These are phyloP conservation scores for Zhuqinia jingwanae DNA, from an alignment of 2,888 invertebrate species.

Conservation along the genomic window DNA sequence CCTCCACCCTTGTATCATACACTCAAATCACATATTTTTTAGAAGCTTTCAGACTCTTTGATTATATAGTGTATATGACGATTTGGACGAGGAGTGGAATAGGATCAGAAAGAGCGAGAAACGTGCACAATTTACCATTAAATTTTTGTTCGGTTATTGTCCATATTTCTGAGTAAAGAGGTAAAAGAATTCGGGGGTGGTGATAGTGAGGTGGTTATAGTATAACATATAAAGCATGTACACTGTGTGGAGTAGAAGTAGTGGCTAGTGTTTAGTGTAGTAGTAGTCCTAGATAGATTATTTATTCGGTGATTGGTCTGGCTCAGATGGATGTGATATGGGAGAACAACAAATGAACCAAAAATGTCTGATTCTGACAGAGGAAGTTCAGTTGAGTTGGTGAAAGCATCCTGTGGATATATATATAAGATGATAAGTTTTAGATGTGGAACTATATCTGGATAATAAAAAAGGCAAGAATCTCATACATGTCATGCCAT, in stretches of 20 bases:
- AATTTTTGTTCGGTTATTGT: neutral
- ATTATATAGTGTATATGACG: constrained; percentile 8
- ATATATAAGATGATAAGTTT: neutral
- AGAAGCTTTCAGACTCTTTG: too few species aligned
- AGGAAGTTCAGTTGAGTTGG: constrained; percentile 13
- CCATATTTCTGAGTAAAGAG: too few species aligned
- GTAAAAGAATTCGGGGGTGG: neutral
- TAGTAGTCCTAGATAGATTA: too few species aligned
- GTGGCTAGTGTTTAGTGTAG: too few species aligned
- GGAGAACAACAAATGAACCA: constrained; percentile 38
- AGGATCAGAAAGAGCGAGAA: neutral
- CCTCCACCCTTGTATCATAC: too few species aligned
- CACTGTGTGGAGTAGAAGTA: too few species aligned
- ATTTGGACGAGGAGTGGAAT: constrained; percentile 3
- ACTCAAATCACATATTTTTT: too few species aligned
- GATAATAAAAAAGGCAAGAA: neutral
- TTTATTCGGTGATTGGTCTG: constrained; percentile 25
- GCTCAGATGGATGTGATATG: constrained; percentile 1
- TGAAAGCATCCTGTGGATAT: neutral
- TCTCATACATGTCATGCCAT: too few species aligned
- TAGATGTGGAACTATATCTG: neutral
- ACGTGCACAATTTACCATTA: constrained; percentile 51
- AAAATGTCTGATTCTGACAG: constrained; percentile 60
- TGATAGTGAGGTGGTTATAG: too few species aligned
- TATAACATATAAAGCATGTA: neutral